A percentile compares a stretch with the other conserved stretches of the same genome.
Evolutionary conservation across 1,140 invertebrate species (phyloP).

Genomic region (Acyrthosiphon pisum): DNA sequence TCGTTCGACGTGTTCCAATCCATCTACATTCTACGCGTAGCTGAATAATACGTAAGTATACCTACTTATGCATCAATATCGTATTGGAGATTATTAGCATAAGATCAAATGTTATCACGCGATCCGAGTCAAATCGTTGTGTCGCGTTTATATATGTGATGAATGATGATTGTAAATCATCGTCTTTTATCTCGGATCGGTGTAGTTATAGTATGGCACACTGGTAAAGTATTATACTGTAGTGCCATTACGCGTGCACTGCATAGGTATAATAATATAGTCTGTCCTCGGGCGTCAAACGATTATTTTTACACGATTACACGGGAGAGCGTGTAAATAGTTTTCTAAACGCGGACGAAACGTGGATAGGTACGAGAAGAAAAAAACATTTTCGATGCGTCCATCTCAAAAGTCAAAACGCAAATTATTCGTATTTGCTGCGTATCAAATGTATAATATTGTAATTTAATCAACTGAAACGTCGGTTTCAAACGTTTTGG

Average conservation of each 20-base stretch:
- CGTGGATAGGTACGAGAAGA: neutral
- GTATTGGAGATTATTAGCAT: conserved; percentile 5
- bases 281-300: conserved; percentile 26
- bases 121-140: neutral
- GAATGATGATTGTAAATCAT: conserved; percentile 17
- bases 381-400: neutral
- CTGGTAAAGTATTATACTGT: neutral
- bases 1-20: neutral
- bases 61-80: neutral
- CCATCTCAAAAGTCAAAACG: neutral
- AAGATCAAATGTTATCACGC: conserved; percentile 45
- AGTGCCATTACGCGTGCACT: neutral
- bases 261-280: neutral
- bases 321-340: neutral
- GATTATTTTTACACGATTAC: conserved; percentile 12
- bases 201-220: neutral
- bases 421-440: neutral
- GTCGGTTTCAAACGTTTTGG: neutral
- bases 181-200: neutral
- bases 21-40: neutral
- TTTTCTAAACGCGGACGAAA: neutral
- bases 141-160: neutral
- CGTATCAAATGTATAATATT: neutral
- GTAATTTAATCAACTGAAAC: neutral
- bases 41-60: neutral